These are phyloP conservation scores for Oasisia sp. DNA, from an alignment of 2,888 invertebrate species.

Conservation along the genomic window DNA sequence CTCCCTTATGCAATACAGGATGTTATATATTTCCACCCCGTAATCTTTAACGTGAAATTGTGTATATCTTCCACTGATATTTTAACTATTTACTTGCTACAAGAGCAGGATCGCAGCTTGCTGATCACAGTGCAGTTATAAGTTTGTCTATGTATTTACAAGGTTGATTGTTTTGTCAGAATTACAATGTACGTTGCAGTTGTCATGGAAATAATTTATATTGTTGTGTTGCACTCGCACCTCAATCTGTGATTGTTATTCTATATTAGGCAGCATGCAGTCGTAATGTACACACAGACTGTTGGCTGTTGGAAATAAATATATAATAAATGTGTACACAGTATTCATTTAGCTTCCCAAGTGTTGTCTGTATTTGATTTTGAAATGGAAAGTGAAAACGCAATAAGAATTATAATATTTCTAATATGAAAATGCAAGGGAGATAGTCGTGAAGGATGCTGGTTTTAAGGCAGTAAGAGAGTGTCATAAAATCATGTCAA, in stretches of 20 bases:
- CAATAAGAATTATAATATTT: no score
- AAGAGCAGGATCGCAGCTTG: not conserved
- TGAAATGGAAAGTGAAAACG: no score
- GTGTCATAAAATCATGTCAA: no score
- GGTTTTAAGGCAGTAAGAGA: no score
- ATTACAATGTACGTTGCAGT: constrained; percentile 10
- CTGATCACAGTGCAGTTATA: not conserved
- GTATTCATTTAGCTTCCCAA: not conserved
- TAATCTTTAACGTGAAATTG: not conserved
- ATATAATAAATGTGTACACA: not conserved
- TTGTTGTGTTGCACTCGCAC: not conserved
- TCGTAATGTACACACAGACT: not conserved
- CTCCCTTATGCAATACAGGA: not conserved
- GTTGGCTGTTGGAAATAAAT: not conserved
- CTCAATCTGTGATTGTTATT: constrained; percentile 11
- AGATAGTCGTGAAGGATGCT: no score
- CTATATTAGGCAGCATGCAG: not conserved
- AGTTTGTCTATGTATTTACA: not conserved
- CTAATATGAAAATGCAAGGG: no score
- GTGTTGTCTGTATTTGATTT: not conserved
- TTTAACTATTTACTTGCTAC: not conserved
- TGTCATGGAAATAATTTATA: not conserved
- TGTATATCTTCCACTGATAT: not conserved
- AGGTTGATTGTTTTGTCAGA: not conserved
- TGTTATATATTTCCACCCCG: not conserved